Conservation (phyloP, 92 coral and sea anemone genomes). For the Anthopleura xanthogrammica region DNA sequence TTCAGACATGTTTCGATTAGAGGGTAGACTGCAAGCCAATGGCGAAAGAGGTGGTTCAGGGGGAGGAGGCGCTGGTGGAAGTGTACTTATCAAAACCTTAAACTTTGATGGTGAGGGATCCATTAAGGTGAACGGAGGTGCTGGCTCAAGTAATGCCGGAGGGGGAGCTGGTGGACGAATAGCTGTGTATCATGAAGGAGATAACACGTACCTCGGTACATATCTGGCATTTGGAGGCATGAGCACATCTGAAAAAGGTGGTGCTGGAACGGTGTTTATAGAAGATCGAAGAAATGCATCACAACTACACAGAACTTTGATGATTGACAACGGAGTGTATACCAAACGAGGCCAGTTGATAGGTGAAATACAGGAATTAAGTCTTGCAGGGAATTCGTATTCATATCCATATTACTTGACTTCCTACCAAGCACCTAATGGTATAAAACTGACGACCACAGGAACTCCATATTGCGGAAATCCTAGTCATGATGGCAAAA, state of each 20-base stretch:
- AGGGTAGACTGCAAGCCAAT: constrained; percentile 81
- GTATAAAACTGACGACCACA: constrained; percentile 47
- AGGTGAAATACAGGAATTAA: constrained; percentile 57
- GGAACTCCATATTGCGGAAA: constrained; percentile 48
- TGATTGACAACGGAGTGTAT: constrained; percentile 63
- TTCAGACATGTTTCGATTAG: constrained; percentile 77
- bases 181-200: constrained; percentile 76
- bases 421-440: constrained; percentile 46
- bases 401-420: constrained; percentile 40
- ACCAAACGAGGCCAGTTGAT: constrained; percentile 45
- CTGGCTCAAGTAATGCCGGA: constrained; percentile 48
- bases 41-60: constrained; percentile 94
- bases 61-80: constrained; percentile 36
- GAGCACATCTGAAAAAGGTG: constrained; percentile 73
- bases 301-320: constrained; percentile 57
- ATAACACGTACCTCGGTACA: constrained; percentile 76
- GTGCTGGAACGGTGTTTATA: constrained; percentile 85
- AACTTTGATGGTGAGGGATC: constrained; percentile 96
- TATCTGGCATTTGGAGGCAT: constrained; percentile 82
- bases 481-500: not conserved
- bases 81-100: constrained; percentile 56
- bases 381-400: constrained; percentile 60
- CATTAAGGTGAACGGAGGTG: constrained; percentile 79
- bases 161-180: constrained; percentile 96
- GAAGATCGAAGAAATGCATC: constrained; percentile 66